Evolutionary conservation across 2,113 vertebrate genomes (phyloP), one percentile per base, ranked within the genome.

Genomic region (Thamnaconus septentrionalis): DNA sequence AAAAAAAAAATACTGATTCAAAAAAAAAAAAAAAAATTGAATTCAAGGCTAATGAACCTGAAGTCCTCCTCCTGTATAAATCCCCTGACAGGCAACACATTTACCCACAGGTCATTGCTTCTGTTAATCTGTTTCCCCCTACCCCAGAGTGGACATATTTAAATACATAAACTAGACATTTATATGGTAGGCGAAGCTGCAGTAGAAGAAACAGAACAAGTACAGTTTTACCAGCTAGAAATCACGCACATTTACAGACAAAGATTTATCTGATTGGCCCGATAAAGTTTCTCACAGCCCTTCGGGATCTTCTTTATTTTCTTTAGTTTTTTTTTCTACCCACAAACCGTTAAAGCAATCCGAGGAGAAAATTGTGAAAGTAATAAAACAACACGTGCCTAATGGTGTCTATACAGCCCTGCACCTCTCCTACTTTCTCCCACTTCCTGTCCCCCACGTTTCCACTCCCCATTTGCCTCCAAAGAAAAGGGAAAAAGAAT

Each of bases 101-200:
- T 66, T 44, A 61, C 75, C 5, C 39, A 63, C 71, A 57, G 53
- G 56, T 74, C 75, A 51, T 56, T 76, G 64, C 74, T 76, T 80
- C 63, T 69, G 73, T 79, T 68, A 73, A 65, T 66, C 62, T 55
- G 7, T 61, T 61, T 84, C 64, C 68, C 47, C 59, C 72, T 84
- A 61, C 68, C 47, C 59, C 72, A 50, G 43, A 44, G 52, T 8
- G 59, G 51, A 53, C 18, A 64, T 76, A 78, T 70, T 73, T 71
- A 73, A 79, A 79, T 60, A 77, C 70, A 71, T 64, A 45, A 60
- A 12, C 11, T 60, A 50, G 50, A 73, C 71, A 59, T 82, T 79
- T 70, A 66, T 79, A 84, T 55, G 10, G 56, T 57, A 43, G 47
- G 4, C n/a, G 42, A 44, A 44, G 60, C 12, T 6, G 59, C 18